Base-by-base conservation (phyloP, 2,888 invertebrate genomes). In the Chrysolina americana region DNA sequence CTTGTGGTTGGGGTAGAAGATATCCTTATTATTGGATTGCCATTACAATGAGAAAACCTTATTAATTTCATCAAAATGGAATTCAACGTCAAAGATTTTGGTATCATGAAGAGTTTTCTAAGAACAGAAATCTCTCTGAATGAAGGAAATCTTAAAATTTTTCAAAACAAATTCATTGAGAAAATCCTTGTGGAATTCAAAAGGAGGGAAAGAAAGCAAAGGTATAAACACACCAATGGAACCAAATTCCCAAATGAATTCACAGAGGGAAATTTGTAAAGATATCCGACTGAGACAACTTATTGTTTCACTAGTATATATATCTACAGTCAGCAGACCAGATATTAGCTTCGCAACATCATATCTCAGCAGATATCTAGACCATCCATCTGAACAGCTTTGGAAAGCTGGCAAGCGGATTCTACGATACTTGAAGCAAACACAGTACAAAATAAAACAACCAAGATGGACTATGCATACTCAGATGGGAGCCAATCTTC, bases 1-100 rank as follows among this genome's bases (percentile, higher is more conserved):
- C 8, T 59, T 15, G 36, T 69, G 59, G 10, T 69, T 59, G 23
- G 69, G 68, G 44, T 44, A 13, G 44, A 44, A 21, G 59, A 69
- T 19, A 69, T 69, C n/a, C 36, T 69, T 9, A 11, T 69, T 4
- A 41, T 44, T 8, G 59, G 59, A 36, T 56, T 59, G 2, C 59
- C 8, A 19, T 1, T 17, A 17, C 17, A 62, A 21, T 10, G 41
- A 19, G 19, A 62, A 19, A 19, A 66, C 21, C 56, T 76, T n/a
- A 9, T 69, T 6, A 28, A 28, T 28, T 66, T 59, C 44, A 50
- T 68, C 15, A 41, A 76, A 28, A 23, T 21, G 62, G 28, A 78
- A 36, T 78, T n/a, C n/a, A n/a, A n/a, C n/a, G n/a, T n/a, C n/a
- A n/a, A n/a, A n/a, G n/a, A n/a, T n/a, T n/a, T 77, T 13, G 44